These are phyloP conservation scores for Megalops cyprinoides DNA, from an alignment of 2,797 vertebrate species.

Conservation along the genomic window DNA sequence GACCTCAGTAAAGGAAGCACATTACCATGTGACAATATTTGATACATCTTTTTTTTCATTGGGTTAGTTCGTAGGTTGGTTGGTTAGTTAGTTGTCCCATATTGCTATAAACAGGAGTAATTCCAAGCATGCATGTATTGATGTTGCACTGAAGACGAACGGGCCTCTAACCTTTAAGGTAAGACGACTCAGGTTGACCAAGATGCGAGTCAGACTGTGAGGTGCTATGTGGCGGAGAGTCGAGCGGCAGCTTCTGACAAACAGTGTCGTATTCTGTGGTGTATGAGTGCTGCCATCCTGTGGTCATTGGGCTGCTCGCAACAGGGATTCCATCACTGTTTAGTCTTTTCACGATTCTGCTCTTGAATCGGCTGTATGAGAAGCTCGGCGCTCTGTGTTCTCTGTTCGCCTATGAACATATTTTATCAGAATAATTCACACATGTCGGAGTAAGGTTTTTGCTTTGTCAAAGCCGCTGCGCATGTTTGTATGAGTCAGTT, in stretches of 20 bases:
- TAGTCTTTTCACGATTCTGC: conserved; percentile 51
- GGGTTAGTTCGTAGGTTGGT: too few relatives aligned
- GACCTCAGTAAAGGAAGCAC: background rate
- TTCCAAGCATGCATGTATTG: too few relatives aligned
- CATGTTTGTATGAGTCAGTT: too few relatives aligned
- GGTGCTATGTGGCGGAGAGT: conserved; percentile 51
- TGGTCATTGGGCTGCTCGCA: conserved; percentile 69
- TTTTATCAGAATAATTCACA: background rate
- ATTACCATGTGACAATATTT: too few relatives aligned
- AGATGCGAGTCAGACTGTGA: background rate
- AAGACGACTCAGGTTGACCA: background rate
- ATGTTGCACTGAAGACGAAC: background rate
- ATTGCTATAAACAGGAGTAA: too few relatives aligned
- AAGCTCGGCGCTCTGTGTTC: conserved; percentile 9
- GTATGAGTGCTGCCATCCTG: conserved; percentile 62
- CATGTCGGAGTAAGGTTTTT: too few relatives aligned
- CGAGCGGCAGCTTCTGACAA: conserved; percentile 62
- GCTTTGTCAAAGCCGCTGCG: too few relatives aligned
- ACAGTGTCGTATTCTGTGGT: conserved; percentile 54
- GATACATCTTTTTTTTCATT: too few relatives aligned
- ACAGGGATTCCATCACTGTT: conserved; percentile 22
- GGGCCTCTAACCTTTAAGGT: conserved; percentile 2
- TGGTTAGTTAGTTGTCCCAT: too few relatives aligned
- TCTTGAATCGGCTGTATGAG: conserved; percentile 62
- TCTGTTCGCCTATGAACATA: conserved; percentile 40